These are phyloP conservation scores for Drosophila sp. DNA, from an alignment of 1,140 invertebrate species.

Conservation along the genomic window DNA sequence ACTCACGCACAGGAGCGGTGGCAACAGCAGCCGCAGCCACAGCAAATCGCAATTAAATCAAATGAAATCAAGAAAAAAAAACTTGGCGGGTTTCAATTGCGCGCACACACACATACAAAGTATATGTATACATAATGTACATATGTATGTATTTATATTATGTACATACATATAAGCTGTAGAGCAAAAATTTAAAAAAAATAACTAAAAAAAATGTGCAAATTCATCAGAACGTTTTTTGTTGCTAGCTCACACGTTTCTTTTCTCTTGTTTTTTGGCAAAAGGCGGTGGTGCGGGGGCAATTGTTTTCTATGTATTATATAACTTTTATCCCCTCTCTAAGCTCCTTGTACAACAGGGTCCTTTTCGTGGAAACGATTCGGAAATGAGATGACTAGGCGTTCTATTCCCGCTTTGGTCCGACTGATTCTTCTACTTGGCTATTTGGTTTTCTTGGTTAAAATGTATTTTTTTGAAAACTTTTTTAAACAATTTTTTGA, in stretches of 20 bases:
- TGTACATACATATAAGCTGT: constrained; percentile 52
- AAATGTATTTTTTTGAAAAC: no score
- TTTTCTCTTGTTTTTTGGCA: not conserved
- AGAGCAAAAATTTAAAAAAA: constrained; percentile 19
- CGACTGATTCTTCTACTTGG: not conserved
- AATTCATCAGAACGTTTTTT: constrained; percentile 53
- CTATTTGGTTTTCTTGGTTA: not conserved
- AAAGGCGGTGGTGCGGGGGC: constrained; percentile 15
- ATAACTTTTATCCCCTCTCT: constrained; percentile 41
- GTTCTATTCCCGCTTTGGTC: not conserved
- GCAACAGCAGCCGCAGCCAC: constrained; percentile 5
- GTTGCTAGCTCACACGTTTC: constrained; percentile 32
- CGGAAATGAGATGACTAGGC: not conserved
- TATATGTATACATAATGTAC: not conserved
- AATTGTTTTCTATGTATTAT: constrained; percentile 42
- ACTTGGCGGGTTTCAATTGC: constrained; percentile 77
- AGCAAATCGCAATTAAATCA: constrained; percentile 65
- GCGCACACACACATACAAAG: constrained; percentile 26
- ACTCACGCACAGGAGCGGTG: constrained; percentile 17
- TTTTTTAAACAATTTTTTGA: no score
- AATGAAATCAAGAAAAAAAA: constrained; percentile 49
- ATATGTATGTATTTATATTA: constrained; percentile 28
- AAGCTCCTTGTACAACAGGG: not conserved
- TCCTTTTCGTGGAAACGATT: constrained; percentile 2
- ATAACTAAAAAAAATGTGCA: constrained; percentile 53